Percentiles rank a stretch among this genome's conserved stretches.
Evolutionary conservation across 2,797 vertebrate genomes (phyloP).

Genomic region (Dendrocincla tyrannina): DNA sequence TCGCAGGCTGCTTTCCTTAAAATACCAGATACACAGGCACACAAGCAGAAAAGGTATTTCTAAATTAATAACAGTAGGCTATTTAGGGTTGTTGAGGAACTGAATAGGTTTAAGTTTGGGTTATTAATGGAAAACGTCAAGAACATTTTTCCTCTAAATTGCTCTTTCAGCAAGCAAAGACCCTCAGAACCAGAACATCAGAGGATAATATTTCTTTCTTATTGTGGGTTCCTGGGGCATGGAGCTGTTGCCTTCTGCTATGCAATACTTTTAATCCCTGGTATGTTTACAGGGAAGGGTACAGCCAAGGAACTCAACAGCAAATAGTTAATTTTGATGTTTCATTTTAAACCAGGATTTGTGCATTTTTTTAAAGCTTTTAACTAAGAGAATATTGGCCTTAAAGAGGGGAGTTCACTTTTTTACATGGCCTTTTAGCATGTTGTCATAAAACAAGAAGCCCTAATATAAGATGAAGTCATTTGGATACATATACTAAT

Average conservation of each 20-base stretch:
- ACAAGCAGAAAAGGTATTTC: not conserved
- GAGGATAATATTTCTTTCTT: not conserved
- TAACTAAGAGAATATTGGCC: not conserved
- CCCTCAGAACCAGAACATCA: not conserved
- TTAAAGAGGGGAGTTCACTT: not conserved
- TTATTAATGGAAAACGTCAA: not conserved
- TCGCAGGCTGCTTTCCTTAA: not conserved
- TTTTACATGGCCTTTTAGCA: not conserved
- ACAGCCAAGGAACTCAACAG: not conserved
- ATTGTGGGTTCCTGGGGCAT: not conserved
- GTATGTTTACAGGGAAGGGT: not conserved
- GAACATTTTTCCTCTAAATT: not conserved
- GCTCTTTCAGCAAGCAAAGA: not conserved
- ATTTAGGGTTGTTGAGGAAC: not conserved
- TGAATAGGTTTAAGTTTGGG: not conserved
- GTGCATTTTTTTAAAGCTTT: not conserved
- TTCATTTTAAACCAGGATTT: not conserved
- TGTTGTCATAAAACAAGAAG: not conserved
- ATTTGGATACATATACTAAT: not conserved
- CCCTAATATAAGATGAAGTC: not conserved
- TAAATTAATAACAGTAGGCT: not conserved
- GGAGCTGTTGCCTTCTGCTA: not conserved
- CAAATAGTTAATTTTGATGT: not conserved
- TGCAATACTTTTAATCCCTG: not conserved
- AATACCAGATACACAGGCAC: not conserved